Conservation (phyloP, 2,888 invertebrate species). For the Meta bourneti region DNA sequence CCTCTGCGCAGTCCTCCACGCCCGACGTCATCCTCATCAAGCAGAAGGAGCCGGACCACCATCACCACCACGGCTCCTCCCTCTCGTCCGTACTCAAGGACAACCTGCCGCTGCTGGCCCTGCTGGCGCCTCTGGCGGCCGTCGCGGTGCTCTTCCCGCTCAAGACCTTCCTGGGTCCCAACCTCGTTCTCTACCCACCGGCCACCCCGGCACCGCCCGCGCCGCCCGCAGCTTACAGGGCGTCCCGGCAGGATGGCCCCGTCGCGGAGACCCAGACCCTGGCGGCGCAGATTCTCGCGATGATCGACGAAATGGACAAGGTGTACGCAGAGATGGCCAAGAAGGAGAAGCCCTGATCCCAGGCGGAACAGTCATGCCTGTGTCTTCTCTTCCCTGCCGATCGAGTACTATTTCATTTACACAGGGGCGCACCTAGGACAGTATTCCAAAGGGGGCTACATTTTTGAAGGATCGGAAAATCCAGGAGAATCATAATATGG, state of each 20-base stretch:
- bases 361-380: neutral
- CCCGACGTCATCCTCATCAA: conserved; percentile 72
- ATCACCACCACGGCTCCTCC: conserved; percentile 15
- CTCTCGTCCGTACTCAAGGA: conserved; percentile 53
- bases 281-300: conserved; percentile 46
- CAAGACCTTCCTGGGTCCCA: conserved; percentile 55
- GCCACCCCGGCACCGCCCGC: conserved; percentile 51
- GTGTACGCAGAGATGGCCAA: conserved; percentile 36
- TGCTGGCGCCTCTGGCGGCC: conserved; percentile 60
- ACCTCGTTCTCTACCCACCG: conserved; percentile 56
- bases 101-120: conserved; percentile 59
- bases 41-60: conserved; percentile 55
- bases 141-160: conserved; percentile 56
- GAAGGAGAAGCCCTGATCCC: neutral
- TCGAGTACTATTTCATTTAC: too few relatives aligned
- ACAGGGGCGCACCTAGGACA: too few relatives aligned
- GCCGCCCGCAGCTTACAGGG: conserved; percentile 31
- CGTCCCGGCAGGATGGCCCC: conserved; percentile 3
- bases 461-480: too few relatives aligned
- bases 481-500: too few relatives aligned
- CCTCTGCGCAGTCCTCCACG: conserved; percentile 50
- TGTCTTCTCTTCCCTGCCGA: too few relatives aligned
- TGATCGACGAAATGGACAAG: conserved; percentile 68
- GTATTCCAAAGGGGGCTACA: too few relatives aligned
- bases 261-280: conserved; percentile 33